Evolutionary conservation across 2,113 vertebrate genomes (phyloP).

Genomic region (Megaceryle maxima): DNA sequence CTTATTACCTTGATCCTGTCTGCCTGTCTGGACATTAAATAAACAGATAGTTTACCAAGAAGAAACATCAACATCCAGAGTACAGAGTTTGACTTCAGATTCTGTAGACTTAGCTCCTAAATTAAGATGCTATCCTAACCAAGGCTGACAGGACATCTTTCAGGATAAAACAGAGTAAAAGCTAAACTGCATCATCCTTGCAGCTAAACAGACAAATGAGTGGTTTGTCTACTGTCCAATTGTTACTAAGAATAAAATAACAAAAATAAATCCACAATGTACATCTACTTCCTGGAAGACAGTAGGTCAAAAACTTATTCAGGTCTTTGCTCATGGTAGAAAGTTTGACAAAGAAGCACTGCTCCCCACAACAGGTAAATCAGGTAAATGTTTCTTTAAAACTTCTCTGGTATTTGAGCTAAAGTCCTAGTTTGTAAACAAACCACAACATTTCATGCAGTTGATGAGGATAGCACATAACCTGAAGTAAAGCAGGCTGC

Average conservation of each 20-base stretch:
- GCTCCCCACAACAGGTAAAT: background rate
- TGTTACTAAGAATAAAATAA: background rate
- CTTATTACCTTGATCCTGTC: background rate
- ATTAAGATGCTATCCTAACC: background rate
- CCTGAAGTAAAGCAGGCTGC: background rate
- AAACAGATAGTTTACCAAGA: background rate
- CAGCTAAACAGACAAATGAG: background rate
- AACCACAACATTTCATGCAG: background rate
- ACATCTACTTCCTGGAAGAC: background rate
- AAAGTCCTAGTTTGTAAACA: background rate
- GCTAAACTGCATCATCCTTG: background rate
- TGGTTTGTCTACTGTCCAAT: background rate
- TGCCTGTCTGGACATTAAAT: conserved; percentile 14
- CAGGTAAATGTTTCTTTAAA: background rate
- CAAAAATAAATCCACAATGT: background rate
- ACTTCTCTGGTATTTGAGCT: background rate
- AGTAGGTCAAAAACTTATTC: background rate
- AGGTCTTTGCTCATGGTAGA: background rate
- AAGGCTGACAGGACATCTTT: background rate
- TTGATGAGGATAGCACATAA: background rate
- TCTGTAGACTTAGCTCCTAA: background rate
- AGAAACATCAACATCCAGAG: background rate
- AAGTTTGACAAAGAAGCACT: background rate
- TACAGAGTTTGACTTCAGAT: background rate
- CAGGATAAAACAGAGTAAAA: background rate